Evolutionary conservation across 2,113 vertebrate genomes (phyloP), one percentile per base, ranked within the genome.

Genomic region (Xenopus borealis): DNA sequence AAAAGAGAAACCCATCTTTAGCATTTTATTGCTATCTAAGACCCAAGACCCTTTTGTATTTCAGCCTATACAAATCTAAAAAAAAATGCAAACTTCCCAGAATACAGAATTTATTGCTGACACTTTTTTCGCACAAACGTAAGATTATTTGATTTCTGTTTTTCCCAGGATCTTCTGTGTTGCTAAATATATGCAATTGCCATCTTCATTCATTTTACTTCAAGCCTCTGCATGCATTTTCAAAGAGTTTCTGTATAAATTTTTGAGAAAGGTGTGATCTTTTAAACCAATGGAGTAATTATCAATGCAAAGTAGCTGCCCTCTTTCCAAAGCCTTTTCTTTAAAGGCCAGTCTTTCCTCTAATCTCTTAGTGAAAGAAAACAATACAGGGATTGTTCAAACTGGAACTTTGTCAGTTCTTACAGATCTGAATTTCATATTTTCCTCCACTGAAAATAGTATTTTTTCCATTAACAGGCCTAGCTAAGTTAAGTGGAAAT

Each of bases 301-400:
- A 75, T 75, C 66, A 68, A 69, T 75, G 73, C 73, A 75, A 69
- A 75, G 57, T 53, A 69, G 57, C 46, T 63, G 40, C 58, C 45
- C 44, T 52, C 58, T 62, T 67, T 75, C 16, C 12, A 53, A 3
- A 46, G 45, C 27, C 10, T 12, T 62, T 75, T 75, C 73, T 69
- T 44, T 69, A 44, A 75, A 27, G 73, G 66, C 69, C 66, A 69
- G n/a, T 53, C 66, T 69, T 75, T 57, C 58, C 58, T 69, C 73
- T 75, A 75, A 75, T 75, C 73, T 75, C 66, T 67, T n/a, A 40
- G 27, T 69, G 66, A 75, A 75, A 69, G 73, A 59, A 45, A 69
- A 75, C 58, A 75, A 75, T 75, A 69, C 52, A 62, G 33, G 46
- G 66, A 69, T 75, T 75, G 72, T 75, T 68, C 20, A 44, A 68